Evolutionary conservation across 2,888 invertebrate genomes (phyloP).

Genomic region (Megalurothrips usitatus): DNA sequence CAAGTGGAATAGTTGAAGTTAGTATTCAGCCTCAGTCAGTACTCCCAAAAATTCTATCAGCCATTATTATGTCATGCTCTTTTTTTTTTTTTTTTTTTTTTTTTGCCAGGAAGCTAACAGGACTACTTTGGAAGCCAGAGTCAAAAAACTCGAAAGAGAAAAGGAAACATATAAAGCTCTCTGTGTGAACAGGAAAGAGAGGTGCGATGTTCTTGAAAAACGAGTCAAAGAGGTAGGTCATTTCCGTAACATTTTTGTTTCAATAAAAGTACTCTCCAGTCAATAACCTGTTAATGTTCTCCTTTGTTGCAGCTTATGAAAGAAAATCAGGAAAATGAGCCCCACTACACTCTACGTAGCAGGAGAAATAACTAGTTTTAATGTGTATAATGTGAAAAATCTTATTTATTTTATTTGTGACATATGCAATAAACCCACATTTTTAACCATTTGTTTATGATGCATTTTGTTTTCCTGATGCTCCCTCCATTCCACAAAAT

Average conservation of each 20-base stretch:
- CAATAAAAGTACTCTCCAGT: not conserved
- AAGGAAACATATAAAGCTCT: not conserved
- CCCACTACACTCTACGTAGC: not conserved
- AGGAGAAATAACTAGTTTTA: not conserved
- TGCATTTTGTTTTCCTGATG: not conserved
- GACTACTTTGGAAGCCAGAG: not conserved
- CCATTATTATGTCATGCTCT: not conserved
- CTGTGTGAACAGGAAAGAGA: not conserved
- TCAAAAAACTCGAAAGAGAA: not conserved
- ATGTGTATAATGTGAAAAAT: not conserved
- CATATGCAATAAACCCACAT: not conserved
- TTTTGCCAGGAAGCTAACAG: not conserved
- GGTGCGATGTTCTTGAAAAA: not conserved
- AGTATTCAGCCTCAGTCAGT: not conserved
- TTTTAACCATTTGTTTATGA: not conserved
- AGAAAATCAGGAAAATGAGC: not conserved
- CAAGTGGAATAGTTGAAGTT: slow-evolving; percentile 6
- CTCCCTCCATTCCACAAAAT: no score
- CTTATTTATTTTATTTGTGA: not conserved
- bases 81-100: not conserved
- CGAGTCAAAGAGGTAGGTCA: not conserved
- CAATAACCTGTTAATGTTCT: not conserved
- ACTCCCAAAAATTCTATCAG: no score
- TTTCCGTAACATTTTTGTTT: not conserved
- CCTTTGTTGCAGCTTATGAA: not conserved